Evolutionary conservation across 1,140 invertebrate species (phyloP), one percentile per base, ranked within the genome.

Genomic region (Diorhabda carinulata): DNA sequence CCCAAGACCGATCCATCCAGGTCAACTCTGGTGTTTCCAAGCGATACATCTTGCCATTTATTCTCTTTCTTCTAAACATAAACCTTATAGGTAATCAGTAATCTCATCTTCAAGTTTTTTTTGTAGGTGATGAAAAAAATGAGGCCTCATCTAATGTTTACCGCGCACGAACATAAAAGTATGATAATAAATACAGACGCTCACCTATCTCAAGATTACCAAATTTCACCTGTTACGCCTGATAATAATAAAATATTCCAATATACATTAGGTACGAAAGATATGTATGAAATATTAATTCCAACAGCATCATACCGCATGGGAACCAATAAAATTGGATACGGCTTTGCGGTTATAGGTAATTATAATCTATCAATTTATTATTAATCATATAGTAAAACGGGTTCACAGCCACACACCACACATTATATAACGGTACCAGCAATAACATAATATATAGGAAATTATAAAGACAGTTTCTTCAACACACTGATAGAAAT

Each of bases 261-360:
- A 71, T 82, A 83, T 60, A 78, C 80, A 62, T 78, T 87, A 61
- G 81, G 83, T 59, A 76, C 81, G 69, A 81, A 80, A n/a, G 70
- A 84, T 70, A 82, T 91, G 72, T 88, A 93, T 78, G 95, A 98
- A 84, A 87, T 98, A 57, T 87, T 91, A 80, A 91, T 96, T 66
- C 96, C 96, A 3, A 96, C 95, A 1, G 96, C 92, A 81, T 97
- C 94, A 4, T 98, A 98, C 81, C 86, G 96, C 78, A 98, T 98
- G 95, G 95, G 95, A 2, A 91, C 90, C 40, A 74, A 78, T 6
- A 84, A 91, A 70, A 94, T 95, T 80, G 95, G 94, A 10, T 96
- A 91, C 83, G 94, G 93, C 56, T 88, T 89, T 71, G 91, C 91
- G 4, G 83, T 93, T 65, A 85, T 97, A 69, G 89, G 94, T 96